phyloP scores from a whole-genome alignment of 2,888 invertebrate species.

The Oegoconia quadripuncta region DNA sequence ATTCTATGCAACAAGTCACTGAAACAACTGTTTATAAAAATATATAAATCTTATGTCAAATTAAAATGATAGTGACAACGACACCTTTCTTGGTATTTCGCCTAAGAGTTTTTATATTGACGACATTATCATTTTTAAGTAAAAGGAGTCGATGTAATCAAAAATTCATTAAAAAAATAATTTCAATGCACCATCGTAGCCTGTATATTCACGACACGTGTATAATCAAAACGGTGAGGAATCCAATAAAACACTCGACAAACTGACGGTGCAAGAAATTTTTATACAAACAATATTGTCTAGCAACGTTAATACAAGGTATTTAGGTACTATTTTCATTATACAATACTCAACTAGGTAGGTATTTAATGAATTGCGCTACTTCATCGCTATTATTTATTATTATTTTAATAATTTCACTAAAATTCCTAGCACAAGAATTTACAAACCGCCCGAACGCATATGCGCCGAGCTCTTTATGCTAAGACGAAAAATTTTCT shows the following conservation, averaged over 20 bases:
- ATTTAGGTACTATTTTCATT: constrained; percentile 63
- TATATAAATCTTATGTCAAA: constrained; percentile 75
- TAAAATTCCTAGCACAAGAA: constrained; percentile 60
- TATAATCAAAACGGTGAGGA: constrained; percentile 22
- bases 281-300: constrained; percentile 65
- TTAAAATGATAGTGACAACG: constrained; percentile 47
- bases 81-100: constrained; percentile 26
- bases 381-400: constrained; percentile 58
- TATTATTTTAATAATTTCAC: constrained; percentile 60
- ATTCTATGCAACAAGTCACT: constrained; percentile 60
- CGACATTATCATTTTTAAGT: not conserved
- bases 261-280: constrained; percentile 62
- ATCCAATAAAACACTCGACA: constrained; percentile 21
- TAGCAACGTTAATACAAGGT: constrained; percentile 68
- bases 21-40: constrained; percentile 75
- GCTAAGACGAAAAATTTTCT: constrained; percentile 52
- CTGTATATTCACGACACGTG: constrained; percentile 23
- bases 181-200: constrained; percentile 53
- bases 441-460: constrained; percentile 42
- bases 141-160: constrained; percentile 6
- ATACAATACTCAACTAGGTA: constrained; percentile 69
- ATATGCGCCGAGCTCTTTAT: constrained; percentile 31
- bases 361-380: constrained; percentile 69
- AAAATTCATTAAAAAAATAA: constrained; percentile 49
- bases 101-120: constrained; percentile 7